Conservation (phyloP, 2,888 invertebrate genomes). For the Microctonus brassicae region DNA sequence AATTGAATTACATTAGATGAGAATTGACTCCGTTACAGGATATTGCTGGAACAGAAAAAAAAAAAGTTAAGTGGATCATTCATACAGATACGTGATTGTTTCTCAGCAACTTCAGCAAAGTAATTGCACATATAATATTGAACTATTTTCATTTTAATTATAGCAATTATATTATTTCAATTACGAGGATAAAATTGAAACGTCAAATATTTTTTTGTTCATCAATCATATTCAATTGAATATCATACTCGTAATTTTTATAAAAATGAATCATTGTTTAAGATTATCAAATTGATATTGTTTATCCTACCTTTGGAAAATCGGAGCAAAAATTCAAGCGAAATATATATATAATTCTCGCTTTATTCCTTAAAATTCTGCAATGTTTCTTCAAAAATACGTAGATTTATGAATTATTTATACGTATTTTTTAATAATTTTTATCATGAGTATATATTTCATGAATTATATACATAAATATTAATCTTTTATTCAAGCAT, state of each 20-base stretch:
- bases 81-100: constrained; percentile 18
- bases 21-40: constrained; percentile 47
- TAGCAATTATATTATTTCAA: neutral
- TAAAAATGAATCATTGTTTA: too few species aligned
- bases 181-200: neutral
- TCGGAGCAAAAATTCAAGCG: neutral
- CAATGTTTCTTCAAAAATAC: too few species aligned
- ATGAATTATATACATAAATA: too few species aligned
- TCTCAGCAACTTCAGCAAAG: neutral
- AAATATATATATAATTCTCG: too few species aligned
- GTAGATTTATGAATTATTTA: too few species aligned
- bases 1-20: constrained; percentile 37
- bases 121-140: constrained; percentile 6
- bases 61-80: constrained; percentile 21
- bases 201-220: neutral
- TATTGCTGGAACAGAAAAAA: constrained; percentile 52
- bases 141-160: neutral
- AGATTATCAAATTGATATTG: neutral
- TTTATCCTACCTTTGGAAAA: neutral
- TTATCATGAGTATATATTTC: too few species aligned
- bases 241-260: too few species aligned
- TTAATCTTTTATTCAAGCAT: neutral
- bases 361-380: too few species aligned
- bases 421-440: too few species aligned
- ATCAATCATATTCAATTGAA: too few species aligned